Evolutionary conservation across 2,888 invertebrate genomes (phyloP).

Genomic region (Aspidapion aeneum): DNA sequence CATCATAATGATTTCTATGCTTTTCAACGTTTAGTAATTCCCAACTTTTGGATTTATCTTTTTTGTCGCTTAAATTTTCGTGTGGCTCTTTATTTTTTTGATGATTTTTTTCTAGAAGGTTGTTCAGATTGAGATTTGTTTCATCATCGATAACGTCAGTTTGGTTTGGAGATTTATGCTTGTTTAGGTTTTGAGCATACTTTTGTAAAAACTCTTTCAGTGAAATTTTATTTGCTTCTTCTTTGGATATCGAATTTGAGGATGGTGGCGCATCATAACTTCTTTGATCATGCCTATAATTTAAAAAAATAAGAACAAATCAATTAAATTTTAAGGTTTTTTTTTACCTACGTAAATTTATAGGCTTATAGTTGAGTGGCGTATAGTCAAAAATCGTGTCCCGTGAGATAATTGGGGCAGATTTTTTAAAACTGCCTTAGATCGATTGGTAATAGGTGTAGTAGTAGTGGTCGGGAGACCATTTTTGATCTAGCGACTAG

Average conservation of each 20-base stretch:
- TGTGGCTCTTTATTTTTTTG: slow-evolving; percentile 4
- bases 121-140: slow-evolving; percentile 37
- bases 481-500: too few relatives aligned
- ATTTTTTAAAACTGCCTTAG: too few relatives aligned
- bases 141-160: slow-evolving; percentile 32
- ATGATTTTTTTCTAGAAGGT: slow-evolving; percentile 9
- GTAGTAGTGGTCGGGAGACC: too few relatives aligned
- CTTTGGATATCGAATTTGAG: slow-evolving; percentile 17
- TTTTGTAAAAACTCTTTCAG: slow-evolving; percentile 59
- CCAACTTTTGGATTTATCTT: slow-evolving; percentile 50
- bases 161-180: slow-evolving; percentile 21
- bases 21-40: slow-evolving; percentile 50
- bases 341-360: too few relatives aligned
- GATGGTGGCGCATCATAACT: background rate
- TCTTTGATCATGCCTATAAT: background rate
- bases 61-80: slow-evolving; percentile 20
- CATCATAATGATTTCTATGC: slow-evolving; percentile 59
- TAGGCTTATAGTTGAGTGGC: too few relatives aligned
- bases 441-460: too few relatives aligned
- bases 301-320: background rate
- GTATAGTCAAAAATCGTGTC: too few relatives aligned
- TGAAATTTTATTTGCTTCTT: slow-evolving; percentile 36
- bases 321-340: background rate
- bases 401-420: too few relatives aligned
- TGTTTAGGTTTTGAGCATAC: slow-evolving; percentile 49